Base-by-base conservation (phyloP, 1,140 invertebrate species). In the Macrobrachium rosenbergii region DNA sequence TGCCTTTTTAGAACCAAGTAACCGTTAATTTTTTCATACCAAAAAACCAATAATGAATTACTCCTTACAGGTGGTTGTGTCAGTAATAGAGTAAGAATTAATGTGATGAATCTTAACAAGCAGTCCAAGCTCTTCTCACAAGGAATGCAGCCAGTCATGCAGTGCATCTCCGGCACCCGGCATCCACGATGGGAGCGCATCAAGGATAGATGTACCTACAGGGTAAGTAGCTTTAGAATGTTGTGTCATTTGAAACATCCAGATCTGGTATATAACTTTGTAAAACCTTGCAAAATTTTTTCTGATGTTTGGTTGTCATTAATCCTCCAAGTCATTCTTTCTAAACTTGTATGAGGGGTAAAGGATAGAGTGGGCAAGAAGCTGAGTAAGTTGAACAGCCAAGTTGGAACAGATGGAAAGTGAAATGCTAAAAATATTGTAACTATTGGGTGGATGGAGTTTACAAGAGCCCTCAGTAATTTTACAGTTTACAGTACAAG, bases 61-160 rank as follows among this genome's bases (percentile, higher is more conserved):
- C 2, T 59, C 12, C 45, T 59, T n/a, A 63, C 69, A 89, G 79
- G 76, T 60, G 94, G 94, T 84, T 90, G 90, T 77, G 92, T 94
- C 19, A 93, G 92, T 83, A 91, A 92, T 37, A 90, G 94, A 89
- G 94, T 98, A 60, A 95, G 95, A 92, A 93, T 98, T 81, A 98
- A 97, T 91, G 93, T 98, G 62, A 94, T 97, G 91, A 97, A 98
- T 92, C 92, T 98, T 82, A 98, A 98, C 92, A 95, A 95, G 90
- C 97, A 98, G 93, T 94, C 95, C 28, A 98, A 97, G 92, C 95
- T 98, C 93, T 98, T 96, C 90, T 96, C 95, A 91, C 96, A 98
- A 92, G 97, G 97, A 52, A 97, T 98, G 95, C 94, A 94, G 52
- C 97, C 97, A 14, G 96, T 98, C 37, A 72, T 87, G 10, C 85